Base-by-base conservation (phyloP, 1,140 invertebrate genomes). In the Arion vulgaris region DNA sequence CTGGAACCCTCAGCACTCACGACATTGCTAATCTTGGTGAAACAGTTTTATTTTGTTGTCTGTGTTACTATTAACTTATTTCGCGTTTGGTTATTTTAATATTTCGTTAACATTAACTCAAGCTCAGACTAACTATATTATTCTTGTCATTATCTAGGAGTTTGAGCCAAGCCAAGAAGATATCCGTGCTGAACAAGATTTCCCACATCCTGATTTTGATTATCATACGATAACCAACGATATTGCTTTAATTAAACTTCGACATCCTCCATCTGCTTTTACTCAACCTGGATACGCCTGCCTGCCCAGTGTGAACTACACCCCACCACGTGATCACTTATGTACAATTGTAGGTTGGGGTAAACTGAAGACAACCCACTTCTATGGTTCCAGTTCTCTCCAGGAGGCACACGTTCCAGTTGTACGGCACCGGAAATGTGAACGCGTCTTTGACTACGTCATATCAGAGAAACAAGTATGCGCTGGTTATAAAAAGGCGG, bases 341-440 rank as follows among this genome's bases (percentile, higher is more conserved):
- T 95, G 94, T 88, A 92, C 92, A 81, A 93, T 94, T 38, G 93
- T 94, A 19, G 95, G 95, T 34, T 95, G 94, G 95, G 96, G 96
- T 2, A 97, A 97, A 90, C 92, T 94, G 45, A 93, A 94, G 73
- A 95, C 95, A 83, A 94, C 94, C 1, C 95, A 96, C 85, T 90
- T 94, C 7, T 95, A 94, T 86, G 96, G 96, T 0, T 95, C 95
- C 0, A 94, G 95, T 83, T 93, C 95, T 26, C 93, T 97, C 15
- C 95, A 96, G 83, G 95, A 97, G 92, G 97, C 97, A 0, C 95
- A 96, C 91, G 95, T 99, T 83, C 98, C 98, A 0, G 96, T 99
- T 75, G 97, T 99, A 0, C 97, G 96, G 84, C 97, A 97, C 89
- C 78, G 90, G n/a, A 88, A 90, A 39, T 94, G 94, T 28, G 94